Conservation (phyloP, 1,140 invertebrate species). For the Antheraea mylitta region DNA sequence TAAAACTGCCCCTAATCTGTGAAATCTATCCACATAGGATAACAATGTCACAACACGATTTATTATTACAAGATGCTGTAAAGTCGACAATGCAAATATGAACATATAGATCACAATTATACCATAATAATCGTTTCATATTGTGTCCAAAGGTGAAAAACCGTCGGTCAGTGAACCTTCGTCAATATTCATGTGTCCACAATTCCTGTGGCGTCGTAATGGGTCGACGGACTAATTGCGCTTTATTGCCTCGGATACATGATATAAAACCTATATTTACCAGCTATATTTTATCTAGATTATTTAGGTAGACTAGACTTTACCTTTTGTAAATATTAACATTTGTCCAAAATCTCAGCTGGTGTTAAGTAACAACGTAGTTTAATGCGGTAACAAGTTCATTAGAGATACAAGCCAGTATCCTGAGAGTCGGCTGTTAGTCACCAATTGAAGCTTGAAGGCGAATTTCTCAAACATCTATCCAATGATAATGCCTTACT, state of each 20-base stretch:
- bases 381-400: too few relatives aligned
- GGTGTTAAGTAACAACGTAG: too few relatives aligned
- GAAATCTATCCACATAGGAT: not conserved
- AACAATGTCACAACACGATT: not conserved
- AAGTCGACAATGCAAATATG: not conserved
- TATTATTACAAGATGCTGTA: not conserved
- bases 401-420: too few relatives aligned
- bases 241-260: conserved; percentile 1
- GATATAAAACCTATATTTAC: not conserved
- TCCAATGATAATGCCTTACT: too few relatives aligned
- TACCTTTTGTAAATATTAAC: too few relatives aligned
- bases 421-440: too few relatives aligned
- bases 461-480: too few relatives aligned
- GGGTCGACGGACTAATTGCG: not conserved
- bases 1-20: too few relatives aligned
- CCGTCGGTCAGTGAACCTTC: conserved; percentile 25
- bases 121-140: not conserved
- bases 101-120: not conserved
- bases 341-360: too few relatives aligned
- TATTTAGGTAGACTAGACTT: not conserved
- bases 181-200: conserved; percentile 24
- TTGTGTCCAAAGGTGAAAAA: conserved; percentile 25
- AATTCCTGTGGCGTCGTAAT: not conserved
- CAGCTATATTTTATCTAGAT: not conserved
- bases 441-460: too few relatives aligned